A percentile compares a stretch with the other conserved stretches of the same genome.
These are phyloP conservation scores for Apolygus lucorum DNA, from an alignment of 1,140 invertebrate genomes.

Conservation along the genomic window DNA sequence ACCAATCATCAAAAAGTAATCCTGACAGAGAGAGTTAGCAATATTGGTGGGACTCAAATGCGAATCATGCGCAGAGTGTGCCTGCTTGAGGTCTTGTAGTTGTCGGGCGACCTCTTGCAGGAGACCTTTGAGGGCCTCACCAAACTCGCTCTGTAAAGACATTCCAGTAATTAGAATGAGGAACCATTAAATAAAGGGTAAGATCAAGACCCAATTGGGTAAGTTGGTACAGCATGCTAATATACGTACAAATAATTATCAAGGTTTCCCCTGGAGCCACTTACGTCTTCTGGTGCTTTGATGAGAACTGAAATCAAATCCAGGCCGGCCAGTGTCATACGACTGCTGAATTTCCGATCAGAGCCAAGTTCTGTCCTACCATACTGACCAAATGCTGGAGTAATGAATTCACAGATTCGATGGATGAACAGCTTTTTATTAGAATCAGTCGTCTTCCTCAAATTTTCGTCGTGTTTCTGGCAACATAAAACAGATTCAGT, in stretches of 20 bases:
- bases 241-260: too few relatives aligned
- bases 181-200: too few relatives aligned
- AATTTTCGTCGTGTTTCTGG: conserved; percentile 44
- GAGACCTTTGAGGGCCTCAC: conserved; percentile 60
- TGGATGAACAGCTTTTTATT: conserved; percentile 69
- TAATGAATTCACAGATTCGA: conserved; percentile 74
- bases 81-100: conserved; percentile 56
- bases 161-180: conserved; percentile 10
- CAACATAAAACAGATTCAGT: not conserved
- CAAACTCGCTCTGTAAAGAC: conserved; percentile 42
- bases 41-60: conserved; percentile 82
- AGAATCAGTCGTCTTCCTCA: conserved; percentile 59
- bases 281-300: conserved; percentile 45
- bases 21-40: conserved; percentile 78
- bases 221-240: too few relatives aligned
- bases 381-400: conserved; percentile 78
- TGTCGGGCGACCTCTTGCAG: conserved; percentile 70
- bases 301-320: conserved; percentile 70
- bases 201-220: too few relatives aligned
- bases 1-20: conserved; percentile 89
- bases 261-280: too few relatives aligned
- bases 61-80: conserved; percentile 72
- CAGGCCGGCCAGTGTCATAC: conserved; percentile 61
- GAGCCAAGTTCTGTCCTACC: conserved; percentile 58
- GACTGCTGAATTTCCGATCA: conserved; percentile 38